These are phyloP conservation scores for pig (Sus scrofa) DNA, from an alignment of 2,113 vertebrate genomes.

Conservation along the genomic window DNA sequence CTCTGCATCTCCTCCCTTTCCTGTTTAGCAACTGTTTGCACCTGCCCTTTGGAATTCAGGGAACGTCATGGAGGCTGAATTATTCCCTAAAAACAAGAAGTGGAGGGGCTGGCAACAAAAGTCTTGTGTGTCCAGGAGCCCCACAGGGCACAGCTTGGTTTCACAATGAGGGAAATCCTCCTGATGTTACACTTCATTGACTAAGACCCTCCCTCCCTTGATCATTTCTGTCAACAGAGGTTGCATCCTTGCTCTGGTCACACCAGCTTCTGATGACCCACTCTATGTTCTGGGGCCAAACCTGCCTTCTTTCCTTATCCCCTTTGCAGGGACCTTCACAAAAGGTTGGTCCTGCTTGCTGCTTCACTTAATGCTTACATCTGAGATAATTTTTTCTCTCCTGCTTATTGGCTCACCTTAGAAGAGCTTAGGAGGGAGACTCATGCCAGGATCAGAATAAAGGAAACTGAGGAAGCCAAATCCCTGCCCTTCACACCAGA, in stretches of 20 bases:
- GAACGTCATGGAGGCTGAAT: no score
- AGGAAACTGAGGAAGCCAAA: neutral
- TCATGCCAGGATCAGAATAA: neutral
- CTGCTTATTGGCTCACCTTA: neutral
- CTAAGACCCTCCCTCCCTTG: neutral
- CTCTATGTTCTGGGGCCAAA: neutral
- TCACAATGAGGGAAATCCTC: neutral
- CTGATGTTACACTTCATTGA: neutral
- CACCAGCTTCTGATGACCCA: neutral
- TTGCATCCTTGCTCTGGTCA: neutral
- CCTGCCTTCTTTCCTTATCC: neutral
- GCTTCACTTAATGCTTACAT: neutral
- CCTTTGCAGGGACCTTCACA: neutral
- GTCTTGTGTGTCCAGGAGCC: no score
- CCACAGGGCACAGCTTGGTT: no score
- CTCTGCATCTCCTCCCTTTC: no score
- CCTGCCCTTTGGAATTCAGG: no score
- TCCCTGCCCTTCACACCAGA: neutral
- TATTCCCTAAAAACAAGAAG: no score
- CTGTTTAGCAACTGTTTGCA: no score
- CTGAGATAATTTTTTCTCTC: neutral
- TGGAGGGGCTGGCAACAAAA: no score
- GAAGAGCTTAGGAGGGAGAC: neutral
- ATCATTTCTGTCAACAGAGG: neutral
- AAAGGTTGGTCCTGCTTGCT: neutral